phyloP scores from a whole-genome alignment of 2,888 invertebrate genomes.

The Thyatira batis region DNA sequence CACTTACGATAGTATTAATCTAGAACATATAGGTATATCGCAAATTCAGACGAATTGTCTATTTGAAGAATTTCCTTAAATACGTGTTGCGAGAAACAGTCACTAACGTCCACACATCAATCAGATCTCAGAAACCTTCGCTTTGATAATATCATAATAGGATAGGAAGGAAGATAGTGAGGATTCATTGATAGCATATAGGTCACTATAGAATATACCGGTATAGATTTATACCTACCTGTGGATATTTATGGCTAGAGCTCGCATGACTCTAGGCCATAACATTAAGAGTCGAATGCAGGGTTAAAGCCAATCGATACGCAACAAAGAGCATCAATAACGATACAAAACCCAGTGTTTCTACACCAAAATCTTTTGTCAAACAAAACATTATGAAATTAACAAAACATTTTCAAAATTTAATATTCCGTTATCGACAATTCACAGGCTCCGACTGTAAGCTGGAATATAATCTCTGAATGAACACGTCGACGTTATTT shows the following conservation, averaged over 20 bases:
- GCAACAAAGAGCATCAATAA: conserved; percentile 30
- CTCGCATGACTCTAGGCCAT: conserved; percentile 33
- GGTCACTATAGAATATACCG: too few species aligned
- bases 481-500: conserved; percentile 41
- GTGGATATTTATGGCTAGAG: conserved; percentile 1
- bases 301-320: conserved; percentile 27
- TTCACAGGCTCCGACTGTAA: conserved; percentile 40
- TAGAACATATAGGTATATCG: too few species aligned
- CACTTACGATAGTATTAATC: too few species aligned
- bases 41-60: too few species aligned
- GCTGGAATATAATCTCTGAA: conserved; percentile 50
- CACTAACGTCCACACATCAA: too few species aligned
- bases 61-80: too few species aligned
- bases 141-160: too few species aligned
- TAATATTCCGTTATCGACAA: conserved; percentile 57
- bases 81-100: too few species aligned
- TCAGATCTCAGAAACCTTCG: too few species aligned
- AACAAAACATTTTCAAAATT: conserved; percentile 49
- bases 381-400: conserved; percentile 37
- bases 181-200: too few species aligned
- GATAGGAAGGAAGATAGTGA: too few species aligned
- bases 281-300: conserved; percentile 30
- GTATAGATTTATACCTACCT: conserved; percentile 13
- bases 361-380: conserved; percentile 16
- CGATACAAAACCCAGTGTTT: conserved; percentile 14